phyloP scores from a whole-genome alignment of 2,888 invertebrate species.

The Nephrotoma appendiculata region DNA sequence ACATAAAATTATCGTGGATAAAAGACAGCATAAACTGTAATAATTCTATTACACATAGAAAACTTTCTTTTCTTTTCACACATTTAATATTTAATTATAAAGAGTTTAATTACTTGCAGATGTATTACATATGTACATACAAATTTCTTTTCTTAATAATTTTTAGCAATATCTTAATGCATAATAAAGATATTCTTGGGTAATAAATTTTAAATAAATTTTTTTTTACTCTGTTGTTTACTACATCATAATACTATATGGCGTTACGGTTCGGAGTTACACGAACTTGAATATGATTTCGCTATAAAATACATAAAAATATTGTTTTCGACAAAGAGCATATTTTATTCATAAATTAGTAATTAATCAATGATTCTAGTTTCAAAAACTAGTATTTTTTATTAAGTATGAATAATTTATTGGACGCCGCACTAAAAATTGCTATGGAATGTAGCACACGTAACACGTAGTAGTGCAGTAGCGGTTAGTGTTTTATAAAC shows the following conservation, averaged over 20 bases:
- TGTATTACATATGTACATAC: not conserved
- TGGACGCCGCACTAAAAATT: not conserved
- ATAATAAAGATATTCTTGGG: not conserved
- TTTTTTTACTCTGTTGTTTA: not conserved
- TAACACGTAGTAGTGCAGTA: not conserved
- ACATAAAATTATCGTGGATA: not conserved
- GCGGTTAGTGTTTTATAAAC: not conserved
- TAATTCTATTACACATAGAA: not conserved
- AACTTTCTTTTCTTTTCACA: not conserved
- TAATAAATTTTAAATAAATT: not conserved
- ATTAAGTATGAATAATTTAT: not conserved
- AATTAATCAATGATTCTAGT: not conserved
- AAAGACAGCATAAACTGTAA: not conserved
- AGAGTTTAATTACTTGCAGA: not conserved
- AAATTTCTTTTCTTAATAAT: not conserved
- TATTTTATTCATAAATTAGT: not conserved
- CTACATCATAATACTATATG: not conserved
- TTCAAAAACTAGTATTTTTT: not conserved
- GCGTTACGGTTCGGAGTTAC: not conserved
- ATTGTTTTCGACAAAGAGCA: not conserved
- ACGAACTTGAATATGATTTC: not conserved
- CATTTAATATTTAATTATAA: not conserved
- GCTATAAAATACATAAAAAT: not conserved
- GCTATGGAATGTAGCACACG: not conserved
- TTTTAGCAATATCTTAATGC: not conserved